Conservation (phyloP, 2,797 vertebrate genomes). For the Xerus rutilus region DNA sequence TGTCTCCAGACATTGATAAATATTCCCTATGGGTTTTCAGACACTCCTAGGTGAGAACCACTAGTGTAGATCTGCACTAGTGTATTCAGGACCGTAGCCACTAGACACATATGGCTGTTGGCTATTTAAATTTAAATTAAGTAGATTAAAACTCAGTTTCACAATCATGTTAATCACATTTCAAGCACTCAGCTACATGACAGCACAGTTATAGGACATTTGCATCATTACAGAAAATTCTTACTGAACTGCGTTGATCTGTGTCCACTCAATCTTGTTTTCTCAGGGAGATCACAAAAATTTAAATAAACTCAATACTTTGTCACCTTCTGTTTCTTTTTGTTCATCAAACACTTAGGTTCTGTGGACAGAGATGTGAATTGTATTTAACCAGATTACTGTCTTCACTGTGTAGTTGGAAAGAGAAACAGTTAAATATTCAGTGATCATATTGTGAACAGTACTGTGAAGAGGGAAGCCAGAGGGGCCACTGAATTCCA, state of each 20-base stretch:
- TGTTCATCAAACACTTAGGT: neutral
- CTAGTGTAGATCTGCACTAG: neutral
- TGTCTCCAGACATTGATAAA: conserved; percentile 41
- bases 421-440: conserved; percentile 21
- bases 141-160: conserved; percentile 39
- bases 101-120: conserved; percentile 1
- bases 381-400: conserved; percentile 37
- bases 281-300: conserved; percentile 54
- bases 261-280: neutral
- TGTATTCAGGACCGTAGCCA: neutral
- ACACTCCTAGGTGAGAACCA: neutral
- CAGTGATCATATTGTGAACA: neutral
- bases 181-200: neutral
- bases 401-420: neutral
- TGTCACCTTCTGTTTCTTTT: conserved; percentile 43
- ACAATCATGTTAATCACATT: neutral
- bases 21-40: neutral
- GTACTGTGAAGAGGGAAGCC: neutral
- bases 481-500: neutral
- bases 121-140: conserved; percentile 14
- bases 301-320: conserved; percentile 67
- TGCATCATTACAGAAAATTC: neutral
- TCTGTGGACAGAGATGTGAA: neutral
- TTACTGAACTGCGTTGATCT: neutral
- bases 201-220: neutral